Evolutionary conservation across 2,888 invertebrate species (phyloP).

Genomic region (Hyposoter dolosus): DNA sequence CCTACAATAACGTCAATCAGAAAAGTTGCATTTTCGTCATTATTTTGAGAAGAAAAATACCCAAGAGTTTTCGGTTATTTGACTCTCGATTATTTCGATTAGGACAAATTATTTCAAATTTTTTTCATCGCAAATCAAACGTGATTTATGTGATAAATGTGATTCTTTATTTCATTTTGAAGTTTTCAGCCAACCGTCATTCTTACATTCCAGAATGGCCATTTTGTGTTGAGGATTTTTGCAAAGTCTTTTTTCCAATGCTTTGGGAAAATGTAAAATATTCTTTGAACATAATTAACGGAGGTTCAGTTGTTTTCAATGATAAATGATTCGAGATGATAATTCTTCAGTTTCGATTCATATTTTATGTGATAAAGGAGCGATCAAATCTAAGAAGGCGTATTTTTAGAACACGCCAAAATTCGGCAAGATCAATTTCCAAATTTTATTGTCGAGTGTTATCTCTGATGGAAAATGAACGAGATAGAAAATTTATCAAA

Average conservation of each 20-base stretch:
- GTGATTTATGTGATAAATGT: slow-evolving; percentile 4
- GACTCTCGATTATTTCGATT: slow-evolving; percentile 2
- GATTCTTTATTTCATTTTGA: background rate
- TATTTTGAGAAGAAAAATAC: slow-evolving; percentile 30
- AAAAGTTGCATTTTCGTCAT: slow-evolving; percentile 19
- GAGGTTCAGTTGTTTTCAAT: background rate
- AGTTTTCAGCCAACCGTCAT: background rate
- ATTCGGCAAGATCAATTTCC: background rate
- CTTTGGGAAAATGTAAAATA: background rate
- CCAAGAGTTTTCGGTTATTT: slow-evolving; percentile 16
- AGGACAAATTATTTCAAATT: background rate
- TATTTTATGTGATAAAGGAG: background rate
- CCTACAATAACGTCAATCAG: slow-evolving; percentile 24
- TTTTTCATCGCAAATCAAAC: background rate
- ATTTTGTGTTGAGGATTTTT: background rate
- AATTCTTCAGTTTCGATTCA: background rate
- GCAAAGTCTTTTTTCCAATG: background rate
- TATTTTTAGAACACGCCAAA: background rate
- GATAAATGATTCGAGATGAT: background rate
- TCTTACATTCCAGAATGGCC: background rate
- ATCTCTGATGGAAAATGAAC: background rate
- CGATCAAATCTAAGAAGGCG: background rate
- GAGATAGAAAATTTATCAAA: slow-evolving; percentile 1
- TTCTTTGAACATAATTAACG: background rate
- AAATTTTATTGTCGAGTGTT: background rate